A percentile compares a stretch with the other conserved stretches of the same genome.
phyloP scores from a whole-genome alignment of 2,113 vertebrate species.

The Melanotaenia duboulayi region DNA sequence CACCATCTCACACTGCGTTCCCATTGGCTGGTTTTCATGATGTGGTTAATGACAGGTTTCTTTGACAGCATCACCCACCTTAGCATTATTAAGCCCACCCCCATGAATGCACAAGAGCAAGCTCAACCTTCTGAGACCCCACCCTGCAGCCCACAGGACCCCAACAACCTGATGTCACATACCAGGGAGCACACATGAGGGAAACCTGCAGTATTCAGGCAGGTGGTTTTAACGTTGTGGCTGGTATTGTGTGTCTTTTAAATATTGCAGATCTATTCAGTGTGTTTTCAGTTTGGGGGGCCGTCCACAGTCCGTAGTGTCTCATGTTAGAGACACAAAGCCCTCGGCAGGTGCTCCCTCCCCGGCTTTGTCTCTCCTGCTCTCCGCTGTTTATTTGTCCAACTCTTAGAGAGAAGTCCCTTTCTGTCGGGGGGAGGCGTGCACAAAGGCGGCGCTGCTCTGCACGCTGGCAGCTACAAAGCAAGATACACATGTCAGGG shows the following conservation, averaged over 20 bases:
- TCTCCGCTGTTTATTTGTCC: slow-evolving; percentile 75
- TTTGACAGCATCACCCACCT: no score
- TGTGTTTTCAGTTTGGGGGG: slow-evolving; percentile 1
- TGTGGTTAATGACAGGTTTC: no score
- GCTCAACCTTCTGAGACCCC: no score
- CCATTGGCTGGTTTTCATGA: neutral
- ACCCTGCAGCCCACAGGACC: no score
- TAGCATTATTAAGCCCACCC: no score
- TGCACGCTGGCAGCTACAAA: slow-evolving; percentile 60
- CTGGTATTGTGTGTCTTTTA: neutral
- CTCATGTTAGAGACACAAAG: slow-evolving; percentile 71
- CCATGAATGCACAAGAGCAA: no score
- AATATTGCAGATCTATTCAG: slow-evolving; percentile 9
- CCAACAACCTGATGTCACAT: no score
- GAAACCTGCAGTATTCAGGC: neutral
- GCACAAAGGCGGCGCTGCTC: slow-evolving; percentile 57
- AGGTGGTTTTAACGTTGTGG: neutral
- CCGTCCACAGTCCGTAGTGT: slow-evolving; percentile 32
- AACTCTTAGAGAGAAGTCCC: slow-evolving; percentile 55
- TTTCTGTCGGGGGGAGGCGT: slow-evolving; percentile 28
- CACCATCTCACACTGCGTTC: no score
- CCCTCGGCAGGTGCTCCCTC: slow-evolving; percentile 70
- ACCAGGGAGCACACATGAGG: no score
- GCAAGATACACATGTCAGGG: slow-evolving; percentile 52
- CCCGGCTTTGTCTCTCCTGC: slow-evolving; percentile 65